Conservation (phyloP, 2,797 vertebrate genomes). For the Petrocephalus sullivani region DNA sequence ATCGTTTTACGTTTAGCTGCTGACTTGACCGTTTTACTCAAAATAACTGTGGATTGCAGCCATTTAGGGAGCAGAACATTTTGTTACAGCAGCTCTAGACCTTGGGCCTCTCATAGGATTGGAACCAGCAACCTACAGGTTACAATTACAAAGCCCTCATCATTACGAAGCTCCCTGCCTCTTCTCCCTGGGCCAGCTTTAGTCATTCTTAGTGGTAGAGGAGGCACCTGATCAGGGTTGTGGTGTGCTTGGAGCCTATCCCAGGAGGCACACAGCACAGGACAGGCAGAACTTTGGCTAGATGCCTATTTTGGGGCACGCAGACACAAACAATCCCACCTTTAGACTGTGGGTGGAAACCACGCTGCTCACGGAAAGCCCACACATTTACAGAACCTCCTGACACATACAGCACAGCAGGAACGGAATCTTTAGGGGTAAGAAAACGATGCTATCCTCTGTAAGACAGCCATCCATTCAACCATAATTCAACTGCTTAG, state of each 20-base stretch:
- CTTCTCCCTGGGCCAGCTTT: not conserved
- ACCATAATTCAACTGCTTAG: not conserved
- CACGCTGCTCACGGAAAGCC: not conserved
- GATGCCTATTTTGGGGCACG: not conserved
- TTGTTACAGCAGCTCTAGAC: not conserved
- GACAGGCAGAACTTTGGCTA: not conserved
- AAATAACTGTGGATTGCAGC: not conserved
- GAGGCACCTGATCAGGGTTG: not conserved
- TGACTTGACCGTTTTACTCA: not conserved
- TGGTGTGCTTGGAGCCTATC: not conserved
- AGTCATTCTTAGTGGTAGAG: not conserved
- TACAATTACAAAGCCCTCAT: not conserved
- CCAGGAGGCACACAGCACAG: not conserved
- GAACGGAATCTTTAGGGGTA: not conserved
- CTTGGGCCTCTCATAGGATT: not conserved
- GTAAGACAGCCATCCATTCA: not conserved
- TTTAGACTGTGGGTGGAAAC: not conserved
- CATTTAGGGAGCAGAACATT: not conserved
- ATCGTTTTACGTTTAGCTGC: not conserved
- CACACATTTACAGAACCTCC: not conserved
- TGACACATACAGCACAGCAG: not conserved
- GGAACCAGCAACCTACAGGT: conserved; percentile 1
- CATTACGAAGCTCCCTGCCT: not conserved
- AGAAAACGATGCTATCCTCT: not conserved
- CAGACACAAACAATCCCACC: not conserved